Percentiles rank a stretch among this genome's conserved stretches.
These are phyloP conservation scores for Eupithecia tripunctaria DNA, from an alignment of 2,888 invertebrate species.

Conservation along the genomic window DNA sequence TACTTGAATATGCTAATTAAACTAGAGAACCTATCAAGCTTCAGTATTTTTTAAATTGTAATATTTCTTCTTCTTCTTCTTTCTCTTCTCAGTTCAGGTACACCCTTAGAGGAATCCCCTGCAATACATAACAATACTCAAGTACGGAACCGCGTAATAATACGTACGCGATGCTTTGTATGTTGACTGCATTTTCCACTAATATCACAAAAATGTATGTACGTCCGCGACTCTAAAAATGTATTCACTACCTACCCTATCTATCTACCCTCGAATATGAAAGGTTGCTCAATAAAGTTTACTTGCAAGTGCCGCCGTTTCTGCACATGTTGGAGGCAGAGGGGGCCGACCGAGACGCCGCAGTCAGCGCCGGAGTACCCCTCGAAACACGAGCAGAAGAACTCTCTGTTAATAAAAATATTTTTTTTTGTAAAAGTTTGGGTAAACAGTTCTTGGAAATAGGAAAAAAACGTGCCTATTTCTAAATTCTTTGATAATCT, in stretches of 20 bases:
- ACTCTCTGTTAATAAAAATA: conserved; percentile 83
- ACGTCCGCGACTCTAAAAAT: not conserved
- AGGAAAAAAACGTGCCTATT: not conserved
- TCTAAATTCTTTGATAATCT: not conserved
- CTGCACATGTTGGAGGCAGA: conserved; percentile 89
- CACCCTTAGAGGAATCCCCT: conserved; percentile 23
- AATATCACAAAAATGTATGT: not conserved
- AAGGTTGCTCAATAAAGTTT: conserved; percentile 52
- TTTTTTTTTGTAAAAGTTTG: not conserved
- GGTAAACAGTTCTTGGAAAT: not conserved
- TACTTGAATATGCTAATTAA: not conserved
- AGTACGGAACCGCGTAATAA: conserved; percentile 40
- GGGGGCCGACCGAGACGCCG: conserved; percentile 91
- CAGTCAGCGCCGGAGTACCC: conserved; percentile 92
- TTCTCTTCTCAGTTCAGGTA: too few relatives aligned
- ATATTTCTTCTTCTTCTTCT: not conserved
- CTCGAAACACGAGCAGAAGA: conserved; percentile 91
- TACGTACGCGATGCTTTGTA: not conserved
- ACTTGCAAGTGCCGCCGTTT: conserved; percentile 95
- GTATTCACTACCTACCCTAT: conserved; percentile 19
- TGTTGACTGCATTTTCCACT: not conserved
- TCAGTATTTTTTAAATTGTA: not conserved
- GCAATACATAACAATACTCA: conserved; percentile 32
- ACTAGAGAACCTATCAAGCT: not conserved
- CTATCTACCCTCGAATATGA: conserved; percentile 32